A percentile compares a stretch with the other conserved stretches of the same genome.
Conservation (phyloP, 1,140 invertebrate species). For the Drosophila elegans region DNA sequence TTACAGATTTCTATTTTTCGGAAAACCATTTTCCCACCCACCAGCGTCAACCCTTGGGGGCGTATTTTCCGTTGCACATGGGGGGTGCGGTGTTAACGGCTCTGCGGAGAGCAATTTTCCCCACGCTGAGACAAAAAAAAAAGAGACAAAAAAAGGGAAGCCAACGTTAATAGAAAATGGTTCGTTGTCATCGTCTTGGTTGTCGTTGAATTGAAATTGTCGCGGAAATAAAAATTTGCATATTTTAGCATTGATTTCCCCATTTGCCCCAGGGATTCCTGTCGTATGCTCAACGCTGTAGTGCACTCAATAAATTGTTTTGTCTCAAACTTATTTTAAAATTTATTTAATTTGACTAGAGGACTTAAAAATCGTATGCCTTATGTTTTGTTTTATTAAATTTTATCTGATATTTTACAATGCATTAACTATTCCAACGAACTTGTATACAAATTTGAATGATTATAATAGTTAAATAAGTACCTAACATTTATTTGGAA, state of each 20-base stretch:
- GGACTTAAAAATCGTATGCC: too few species aligned
- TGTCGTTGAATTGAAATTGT: constrained; percentile 83
- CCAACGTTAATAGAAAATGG: constrained; percentile 76
- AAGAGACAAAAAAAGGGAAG: constrained; percentile 50
- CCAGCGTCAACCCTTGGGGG: constrained; percentile 20
- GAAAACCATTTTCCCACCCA: constrained; percentile 55
- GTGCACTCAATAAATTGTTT: constrained; percentile 69
- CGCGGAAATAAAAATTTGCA: constrained; percentile 84
- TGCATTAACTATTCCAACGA: background rate
- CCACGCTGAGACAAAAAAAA: constrained; percentile 28
- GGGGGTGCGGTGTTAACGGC: constrained; percentile 71
- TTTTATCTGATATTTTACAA: too few species aligned
- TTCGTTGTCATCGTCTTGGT: constrained; percentile 38
- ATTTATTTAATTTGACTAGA: constrained; percentile 3
- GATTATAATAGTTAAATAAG: too few species aligned
- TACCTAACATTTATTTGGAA: too few species aligned
- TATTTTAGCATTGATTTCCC: constrained; percentile 82
- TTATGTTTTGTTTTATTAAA: too few species aligned
- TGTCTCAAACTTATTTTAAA: constrained; percentile 25
- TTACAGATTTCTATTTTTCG: constrained; percentile 72
- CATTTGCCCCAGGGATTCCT: constrained; percentile 28
- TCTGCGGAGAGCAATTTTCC: constrained; percentile 77
- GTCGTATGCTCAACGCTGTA: constrained; percentile 66
- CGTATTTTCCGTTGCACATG: constrained; percentile 43
- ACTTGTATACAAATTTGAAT: background rate